Percentiles rank a stretch among this genome's conserved stretches.
Evolutionary conservation across 2,797 vertebrate species (phyloP).

Genomic region (Danio aesculapii): DNA sequence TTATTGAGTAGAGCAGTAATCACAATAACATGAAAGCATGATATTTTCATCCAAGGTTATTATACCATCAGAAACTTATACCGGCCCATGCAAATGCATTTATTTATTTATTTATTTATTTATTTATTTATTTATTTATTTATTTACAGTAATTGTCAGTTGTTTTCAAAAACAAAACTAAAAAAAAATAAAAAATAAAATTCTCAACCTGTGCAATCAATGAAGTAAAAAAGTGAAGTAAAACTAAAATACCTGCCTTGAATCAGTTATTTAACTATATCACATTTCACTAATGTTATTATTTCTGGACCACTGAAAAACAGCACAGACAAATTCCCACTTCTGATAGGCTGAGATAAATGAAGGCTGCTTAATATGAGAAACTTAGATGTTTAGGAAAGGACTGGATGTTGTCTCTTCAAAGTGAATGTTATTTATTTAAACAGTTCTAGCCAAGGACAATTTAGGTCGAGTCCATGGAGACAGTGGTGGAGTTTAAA

Average conservation of each 20-base stretch:
- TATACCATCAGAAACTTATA: too few relatives aligned
- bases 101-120: too few relatives aligned
- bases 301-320: constrained; percentile 10
- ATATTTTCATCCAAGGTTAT: too few relatives aligned
- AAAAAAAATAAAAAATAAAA: too few relatives aligned
- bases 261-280: not conserved
- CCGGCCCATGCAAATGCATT: too few relatives aligned
- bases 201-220: too few relatives aligned
- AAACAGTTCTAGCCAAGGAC: constrained; percentile 63
- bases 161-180: too few relatives aligned
- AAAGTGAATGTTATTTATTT: constrained; percentile 70
- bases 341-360: constrained; percentile 27
- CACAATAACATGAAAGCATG: too few relatives aligned
- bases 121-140: too few relatives aligned
- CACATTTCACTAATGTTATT: constrained; percentile 10
- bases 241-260: not conserved
- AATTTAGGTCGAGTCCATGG: constrained; percentile 62
- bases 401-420: constrained; percentile 58
- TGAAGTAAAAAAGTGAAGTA: too few relatives aligned
- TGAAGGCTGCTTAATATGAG: constrained; percentile 32
- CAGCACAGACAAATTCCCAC: constrained; percentile 9
- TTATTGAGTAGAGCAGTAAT: too few relatives aligned
- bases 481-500: constrained; percentile 56
- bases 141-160: too few relatives aligned
- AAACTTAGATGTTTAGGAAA: constrained; percentile 51